Conservation (phyloP, 2,888 invertebrate genomes). For the Graphium colonna region DNA sequence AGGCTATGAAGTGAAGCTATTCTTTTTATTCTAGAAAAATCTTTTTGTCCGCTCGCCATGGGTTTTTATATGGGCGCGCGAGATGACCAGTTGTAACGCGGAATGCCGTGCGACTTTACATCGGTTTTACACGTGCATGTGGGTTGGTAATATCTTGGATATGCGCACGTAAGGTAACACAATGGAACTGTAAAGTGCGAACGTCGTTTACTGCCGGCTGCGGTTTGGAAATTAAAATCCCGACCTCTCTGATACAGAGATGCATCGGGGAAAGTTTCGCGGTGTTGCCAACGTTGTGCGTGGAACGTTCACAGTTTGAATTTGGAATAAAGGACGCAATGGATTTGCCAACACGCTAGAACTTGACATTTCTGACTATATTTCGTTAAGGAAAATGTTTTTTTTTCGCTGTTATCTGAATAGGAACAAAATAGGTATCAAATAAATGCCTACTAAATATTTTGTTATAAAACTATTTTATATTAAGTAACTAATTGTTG, state of each 20-base stretch:
- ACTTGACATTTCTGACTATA: neutral
- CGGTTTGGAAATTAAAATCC: slow-evolving; percentile 81
- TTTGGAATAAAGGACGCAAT: slow-evolving; percentile 6
- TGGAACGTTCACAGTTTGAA: slow-evolving; percentile 5
- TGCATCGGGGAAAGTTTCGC: slow-evolving; percentile 34
- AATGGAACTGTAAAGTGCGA: slow-evolving; percentile 74
- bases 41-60: neutral
- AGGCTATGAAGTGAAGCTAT: too few species aligned
- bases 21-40: neutral
- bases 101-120: slow-evolving; percentile 45
- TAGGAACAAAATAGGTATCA: too few species aligned
- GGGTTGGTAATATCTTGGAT: slow-evolving; percentile 48
- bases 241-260: slow-evolving; percentile 56
- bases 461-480: too few species aligned
- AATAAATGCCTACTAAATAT: too few species aligned
- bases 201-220: slow-evolving; percentile 69
- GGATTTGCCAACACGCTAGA: neutral
- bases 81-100: slow-evolving; percentile 29
- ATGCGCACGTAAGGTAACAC: slow-evolving; percentile 45
- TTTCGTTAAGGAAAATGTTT: too few species aligned
- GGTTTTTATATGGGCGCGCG: slow-evolving; percentile 18
- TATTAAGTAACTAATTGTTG: too few species aligned
- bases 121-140: slow-evolving; percentile 40
- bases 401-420: too few species aligned
- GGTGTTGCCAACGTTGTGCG: neutral